Evolutionary conservation across 2,797 vertebrate species (phyloP), one percentile per base, ranked within the genome.

Genomic region (Diceros bicornis): DNA sequence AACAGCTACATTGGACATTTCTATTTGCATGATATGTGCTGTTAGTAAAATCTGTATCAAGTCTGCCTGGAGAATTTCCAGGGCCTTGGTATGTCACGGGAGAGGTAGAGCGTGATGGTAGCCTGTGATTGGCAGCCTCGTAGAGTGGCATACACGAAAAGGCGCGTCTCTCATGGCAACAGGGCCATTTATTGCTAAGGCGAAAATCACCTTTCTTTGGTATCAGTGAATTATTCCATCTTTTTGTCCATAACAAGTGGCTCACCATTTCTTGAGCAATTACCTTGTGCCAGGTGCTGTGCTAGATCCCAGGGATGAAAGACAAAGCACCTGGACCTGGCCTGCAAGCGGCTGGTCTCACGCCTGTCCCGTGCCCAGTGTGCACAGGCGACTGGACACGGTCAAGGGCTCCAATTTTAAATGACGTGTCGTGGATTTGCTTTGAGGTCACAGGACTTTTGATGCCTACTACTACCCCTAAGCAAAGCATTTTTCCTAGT

Each of bases 21-120:
- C 55, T 66, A 52, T 34, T 84, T 69, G 34, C 21, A 77, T 83
- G n/a, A 41, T 84, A 61, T 62, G 57, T 55, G 44, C 92, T 84
- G 3, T 88, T 88, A 88, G 37, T 95, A 96, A 96, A 91, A 90
- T 72, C 66, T 52, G 12, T 72, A n/a, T 91, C 50, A 74, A 34
- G n/a, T 87, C 59, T 68, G 5, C 44, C 64, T 84, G 17, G 50
- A 77, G 61, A 94, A 69, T 82, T 71, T 86, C 59, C 57, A 86
- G 52, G 66, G 21, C 34, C 37, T 69, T 55, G 10, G 20, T 64
- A 25, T 61, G 17, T 59, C 25, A 71, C 74, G 27, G 21, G n/a
- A 25, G n/a, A 82, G 34, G 11, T n/a, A 18, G 61, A 85, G 27
- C 27, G 7, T 13, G 50, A 37, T n/a, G 20, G 8, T 34, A 20